Base-by-base conservation (phyloP, 2,888 invertebrate genomes). In the Teleiodes luculella region DNA sequence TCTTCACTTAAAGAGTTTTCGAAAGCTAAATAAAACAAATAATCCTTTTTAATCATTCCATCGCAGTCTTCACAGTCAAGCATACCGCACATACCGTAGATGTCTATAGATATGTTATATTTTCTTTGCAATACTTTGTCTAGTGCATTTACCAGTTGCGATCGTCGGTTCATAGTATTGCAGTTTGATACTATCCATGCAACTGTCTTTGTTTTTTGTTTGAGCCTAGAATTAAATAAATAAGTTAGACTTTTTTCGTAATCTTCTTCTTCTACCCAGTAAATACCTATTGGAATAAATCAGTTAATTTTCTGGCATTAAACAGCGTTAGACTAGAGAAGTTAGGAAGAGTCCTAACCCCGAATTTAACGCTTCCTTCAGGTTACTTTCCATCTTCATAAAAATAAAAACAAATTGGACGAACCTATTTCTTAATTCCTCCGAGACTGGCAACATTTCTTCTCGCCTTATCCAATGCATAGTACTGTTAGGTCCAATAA, bases 11-110 rank as follows among this genome's bases (percentile, higher is more conserved):
- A 70, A 4, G 74, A 71, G 55, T 80, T 79, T 53, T 82, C 82
- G 55, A 79, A 76, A 0, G 80, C 67, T 13, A 82, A 62, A 57
- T 80, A 84, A 57, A 83, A 83, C 53, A 68, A 76, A 53, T 83
- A 81, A 30, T 72, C 65, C 0, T 68, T 61, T 52, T 70, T 64
- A 0, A 79, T 53, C 31, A 71, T 54, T n/a, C 67, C 57, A 37
- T 66, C 57, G 51, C 74, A 75, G n/a, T 60, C 56, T 1, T 62
- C 60, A 1, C 77, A 80, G 14, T 62, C 33, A 0, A 67, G 53
- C 1, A 54, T 61, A 0, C 78, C 78, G 63, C 80, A 80, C 7
- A 24, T 49, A 0, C 79, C 80, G 46, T 71, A 81, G 2, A 76
- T 51, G 45, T 83, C 79, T 0, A 81, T 50, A 1, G 55, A 58